Evolutionary conservation across 2,888 invertebrate species (phyloP), one percentile per base, ranked within the genome.

Genomic region (Eupithecia insigniata): DNA sequence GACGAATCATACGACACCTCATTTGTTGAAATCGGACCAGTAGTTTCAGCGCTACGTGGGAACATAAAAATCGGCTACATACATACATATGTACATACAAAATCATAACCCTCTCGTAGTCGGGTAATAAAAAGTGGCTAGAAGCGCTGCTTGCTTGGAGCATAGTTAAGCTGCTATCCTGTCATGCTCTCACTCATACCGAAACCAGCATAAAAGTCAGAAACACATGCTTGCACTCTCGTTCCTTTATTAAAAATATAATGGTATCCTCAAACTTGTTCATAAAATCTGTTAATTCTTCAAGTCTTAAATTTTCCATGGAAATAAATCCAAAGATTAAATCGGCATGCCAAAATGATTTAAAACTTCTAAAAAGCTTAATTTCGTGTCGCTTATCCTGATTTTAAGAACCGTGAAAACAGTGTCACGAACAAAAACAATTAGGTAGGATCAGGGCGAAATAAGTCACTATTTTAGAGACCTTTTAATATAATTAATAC

Each of bases 381-480:
- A 67, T 67, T 72, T 76, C 72, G 72, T 71, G 78, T 67, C 14
- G 69, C 58, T 76, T 74, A 75, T 75, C 75, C 71, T 46, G 43
- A 68, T 66, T 62, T 51, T 64, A 75, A 68, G 55, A 66, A 78
- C 77, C 79, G 72, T 78, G 75, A 76, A 76, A 69, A 55, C 30
- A 34, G 60, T 61, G 74, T 71, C 78, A 78, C 77, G 79, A 66
- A 71, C 77, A 72, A 77, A 78, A 78, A 79, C 78, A 77, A 79
- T 79, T 79, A 79, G 70, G 60, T 79, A 79, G 70, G 60, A 71
- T 71, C 68, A 46, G 71, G 62, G 61, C 1, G 10, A 32, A 60
- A 73, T 76, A 70, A 76, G 69, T 75, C 70, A 71, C 16, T 32
- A 28, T 2, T 10, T 51, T 1, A 51, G 8, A 60, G 16, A 18